phyloP scores from a whole-genome alignment of 1,140 invertebrate species.

The Drosophila repleta region DNA sequence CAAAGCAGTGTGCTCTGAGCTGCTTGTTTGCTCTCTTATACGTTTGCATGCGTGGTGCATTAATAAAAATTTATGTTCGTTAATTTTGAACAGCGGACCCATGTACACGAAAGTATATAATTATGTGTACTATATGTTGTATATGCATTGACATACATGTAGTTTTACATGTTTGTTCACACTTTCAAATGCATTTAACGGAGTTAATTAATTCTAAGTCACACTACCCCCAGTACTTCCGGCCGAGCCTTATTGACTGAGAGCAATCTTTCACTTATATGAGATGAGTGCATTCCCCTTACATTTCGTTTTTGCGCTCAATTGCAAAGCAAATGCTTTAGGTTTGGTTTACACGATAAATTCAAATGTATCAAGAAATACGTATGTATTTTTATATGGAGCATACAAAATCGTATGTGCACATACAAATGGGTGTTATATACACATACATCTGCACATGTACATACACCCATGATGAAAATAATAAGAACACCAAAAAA shows the following conservation, averaged over 20 bases:
- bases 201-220: slow-evolving; percentile 41
- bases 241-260: slow-evolving; percentile 22
- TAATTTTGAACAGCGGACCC: slow-evolving; percentile 47
- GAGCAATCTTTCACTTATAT: slow-evolving; percentile 22
- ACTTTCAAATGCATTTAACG: slow-evolving; percentile 22
- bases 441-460: neutral
- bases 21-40: slow-evolving; percentile 14
- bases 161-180: slow-evolving; percentile 25
- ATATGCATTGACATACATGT: neutral
- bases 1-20: slow-evolving; percentile 21
- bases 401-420: too few species aligned
- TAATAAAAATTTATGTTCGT: slow-evolving; percentile 76
- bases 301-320: slow-evolving; percentile 12
- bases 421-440: too few species aligned
- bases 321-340: slow-evolving; percentile 22
- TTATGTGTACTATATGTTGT: neutral
- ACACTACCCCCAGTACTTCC: slow-evolving; percentile 33
- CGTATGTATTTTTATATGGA: neutral
- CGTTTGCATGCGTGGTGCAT: slow-evolving; percentile 20
- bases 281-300: neutral
- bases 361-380: neutral
- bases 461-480: too few species aligned
- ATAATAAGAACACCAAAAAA: too few species aligned
- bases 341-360: neutral
- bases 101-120: neutral